A percentile compares a stretch with the other conserved stretches of the same genome.
These are phyloP conservation scores for Salvelinus alpinus DNA, from an alignment of 2,113 vertebrate genomes.

Conservation along the genomic window DNA sequence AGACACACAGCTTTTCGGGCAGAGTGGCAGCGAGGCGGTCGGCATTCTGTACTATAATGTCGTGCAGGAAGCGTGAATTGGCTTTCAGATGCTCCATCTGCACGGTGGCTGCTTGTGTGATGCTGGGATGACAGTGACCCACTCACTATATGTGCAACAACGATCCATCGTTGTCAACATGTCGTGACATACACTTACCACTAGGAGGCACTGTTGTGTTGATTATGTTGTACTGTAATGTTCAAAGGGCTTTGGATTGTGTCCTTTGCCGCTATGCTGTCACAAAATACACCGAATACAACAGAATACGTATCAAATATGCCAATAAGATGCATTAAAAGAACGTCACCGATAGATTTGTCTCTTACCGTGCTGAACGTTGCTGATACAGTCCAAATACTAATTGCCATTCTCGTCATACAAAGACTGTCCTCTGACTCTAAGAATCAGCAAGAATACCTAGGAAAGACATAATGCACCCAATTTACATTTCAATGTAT, in stretches of 20 bases:
- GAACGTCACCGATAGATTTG: too few species aligned
- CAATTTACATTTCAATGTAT: not conserved
- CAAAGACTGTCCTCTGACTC: constrained; percentile 85
- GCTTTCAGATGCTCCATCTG: constrained; percentile 89
- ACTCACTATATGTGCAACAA: constrained; percentile 70
- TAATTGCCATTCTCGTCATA: constrained; percentile 83
- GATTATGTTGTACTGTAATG: too few species aligned
- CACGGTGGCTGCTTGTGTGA: constrained; percentile 83
- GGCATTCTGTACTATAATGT: constrained; percentile 87
- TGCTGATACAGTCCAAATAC: constrained; percentile 92
- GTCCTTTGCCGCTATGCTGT: too few species aligned
- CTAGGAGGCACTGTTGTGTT: constrained; percentile 1
- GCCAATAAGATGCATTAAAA: too few species aligned
- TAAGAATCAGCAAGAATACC: constrained; percentile 87
- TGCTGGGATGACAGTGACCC: constrained; percentile 88
- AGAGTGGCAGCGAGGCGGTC: constrained; percentile 82
- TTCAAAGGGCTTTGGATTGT: too few species aligned
- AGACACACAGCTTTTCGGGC: constrained; percentile 81
- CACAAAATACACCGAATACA: too few species aligned
- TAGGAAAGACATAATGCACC: constrained; percentile 43
- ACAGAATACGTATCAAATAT: too few species aligned
- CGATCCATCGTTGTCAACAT: not conserved
- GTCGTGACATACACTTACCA: constrained; percentile 1
- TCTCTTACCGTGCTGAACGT: constrained; percentile 87
- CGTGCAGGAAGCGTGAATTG: constrained; percentile 90